Percentiles rank a stretch among this genome's conserved stretches.
Evolutionary conservation across 1,140 invertebrate species (phyloP).

Genomic region (Drosophila punjabiensis): DNA sequence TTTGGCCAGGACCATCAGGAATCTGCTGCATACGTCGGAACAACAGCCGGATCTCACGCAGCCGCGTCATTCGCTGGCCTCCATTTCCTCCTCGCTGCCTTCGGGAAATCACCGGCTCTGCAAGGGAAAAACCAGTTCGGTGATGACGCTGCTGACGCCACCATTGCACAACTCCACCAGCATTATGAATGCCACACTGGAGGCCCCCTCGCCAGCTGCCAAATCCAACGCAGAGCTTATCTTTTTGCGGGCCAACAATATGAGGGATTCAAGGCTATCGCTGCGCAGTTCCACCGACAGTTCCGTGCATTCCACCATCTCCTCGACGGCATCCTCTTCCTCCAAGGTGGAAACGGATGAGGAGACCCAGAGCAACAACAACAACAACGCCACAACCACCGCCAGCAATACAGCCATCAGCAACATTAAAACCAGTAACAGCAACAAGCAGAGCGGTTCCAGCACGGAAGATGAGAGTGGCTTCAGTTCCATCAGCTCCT

Average conservation of each 20-base stretch:
- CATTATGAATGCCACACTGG: constrained; percentile 48
- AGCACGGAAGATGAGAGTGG: constrained; percentile 91
- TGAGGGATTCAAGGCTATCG: constrained; percentile 80
- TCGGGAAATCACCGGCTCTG: constrained; percentile 53
- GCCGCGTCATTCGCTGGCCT: constrained; percentile 61
- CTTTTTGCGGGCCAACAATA: constrained; percentile 76
- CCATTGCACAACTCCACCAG: constrained; percentile 67
- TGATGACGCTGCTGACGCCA: constrained; percentile 47
- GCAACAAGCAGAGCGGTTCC: constrained; percentile 57
- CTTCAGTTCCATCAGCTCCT: constrained; percentile 93
- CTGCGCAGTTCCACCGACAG: constrained; percentile 83
- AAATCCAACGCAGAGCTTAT: constrained; percentile 69
- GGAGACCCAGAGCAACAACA: constrained; percentile 44
- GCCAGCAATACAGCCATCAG: constrained; percentile 42
- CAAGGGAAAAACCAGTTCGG: constrained; percentile 58
- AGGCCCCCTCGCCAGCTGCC: constrained; percentile 22
- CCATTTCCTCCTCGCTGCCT: constrained; percentile 22
- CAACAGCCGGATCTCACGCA: constrained; percentile 88
- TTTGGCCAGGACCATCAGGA: constrained; percentile 89
- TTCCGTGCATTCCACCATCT: constrained; percentile 85
- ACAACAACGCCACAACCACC: constrained; percentile 40
- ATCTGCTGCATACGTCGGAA: constrained; percentile 87
- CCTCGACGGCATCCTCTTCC: constrained; percentile 76
- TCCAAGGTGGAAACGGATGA: constrained; percentile 84
- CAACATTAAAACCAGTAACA: constrained; percentile 43